Conservation (phyloP, 2,797 vertebrate species). For the Synanceia verrucosa region DNA sequence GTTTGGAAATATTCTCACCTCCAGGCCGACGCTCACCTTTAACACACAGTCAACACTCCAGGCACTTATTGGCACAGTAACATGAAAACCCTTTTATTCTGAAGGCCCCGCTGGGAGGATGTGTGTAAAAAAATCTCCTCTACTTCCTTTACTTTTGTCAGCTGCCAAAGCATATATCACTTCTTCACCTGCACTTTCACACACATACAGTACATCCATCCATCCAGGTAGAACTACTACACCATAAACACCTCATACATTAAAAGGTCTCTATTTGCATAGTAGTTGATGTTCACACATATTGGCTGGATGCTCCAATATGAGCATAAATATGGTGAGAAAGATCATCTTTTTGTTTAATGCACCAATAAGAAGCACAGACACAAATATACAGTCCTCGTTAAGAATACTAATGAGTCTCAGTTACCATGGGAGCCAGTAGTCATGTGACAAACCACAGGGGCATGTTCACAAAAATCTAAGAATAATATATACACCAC, state of each 20-base stretch:
- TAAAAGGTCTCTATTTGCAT: neutral
- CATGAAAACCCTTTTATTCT: slow-evolving; percentile 66
- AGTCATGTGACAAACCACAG: slow-evolving; percentile 57
- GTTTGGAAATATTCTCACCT: slow-evolving; percentile 34
- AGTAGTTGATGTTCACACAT: neutral
- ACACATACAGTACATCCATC: too few species aligned
- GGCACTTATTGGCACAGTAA: slow-evolving; percentile 55
- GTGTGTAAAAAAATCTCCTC: slow-evolving; percentile 7
- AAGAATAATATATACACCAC: too few species aligned
- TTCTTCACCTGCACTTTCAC: too few species aligned
- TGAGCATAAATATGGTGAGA: neutral
- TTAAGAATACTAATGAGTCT: slow-evolving; percentile 58
- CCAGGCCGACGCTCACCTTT: slow-evolving; percentile 27
- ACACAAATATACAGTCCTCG: slow-evolving; percentile 19
- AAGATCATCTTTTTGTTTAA: neutral
- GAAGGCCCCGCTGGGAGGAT: slow-evolving; percentile 27
- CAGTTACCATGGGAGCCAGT: slow-evolving; percentile 67
- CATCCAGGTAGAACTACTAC: neutral
- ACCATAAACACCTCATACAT: neutral
- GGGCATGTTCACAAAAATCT: slow-evolving; percentile 53
- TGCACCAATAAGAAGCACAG: neutral
- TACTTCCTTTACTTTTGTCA: neutral
- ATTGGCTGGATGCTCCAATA: neutral
- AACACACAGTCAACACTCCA: slow-evolving; percentile 30
- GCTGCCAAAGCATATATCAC: neutral